Conservation (phyloP, 2,888 invertebrate genomes). For the Thera obeliscata region DNA sequence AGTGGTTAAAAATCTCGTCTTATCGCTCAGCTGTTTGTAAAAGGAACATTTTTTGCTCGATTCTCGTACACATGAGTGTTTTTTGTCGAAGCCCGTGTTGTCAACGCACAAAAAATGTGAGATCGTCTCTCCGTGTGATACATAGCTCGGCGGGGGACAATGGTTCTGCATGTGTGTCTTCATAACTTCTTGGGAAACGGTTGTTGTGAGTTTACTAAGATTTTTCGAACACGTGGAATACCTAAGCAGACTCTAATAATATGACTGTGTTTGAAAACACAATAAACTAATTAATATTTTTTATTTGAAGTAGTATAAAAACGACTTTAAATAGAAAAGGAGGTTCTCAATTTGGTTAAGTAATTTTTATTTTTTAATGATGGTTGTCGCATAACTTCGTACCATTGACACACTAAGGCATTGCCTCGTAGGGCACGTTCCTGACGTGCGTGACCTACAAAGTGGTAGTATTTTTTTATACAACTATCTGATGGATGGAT, state of each 20-base stretch:
- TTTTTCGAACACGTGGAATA: slow-evolving; percentile 26
- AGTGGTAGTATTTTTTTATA: no score
- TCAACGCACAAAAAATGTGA: slow-evolving; percentile 66
- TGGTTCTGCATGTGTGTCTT: slow-evolving; percentile 47
- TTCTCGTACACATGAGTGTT: slow-evolving; percentile 58
- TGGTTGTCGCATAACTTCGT: no score
- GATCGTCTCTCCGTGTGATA: slow-evolving; percentile 64
- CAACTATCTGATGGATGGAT: no score
- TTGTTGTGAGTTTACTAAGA: slow-evolving; percentile 29
- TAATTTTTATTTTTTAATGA: no score
- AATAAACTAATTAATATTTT: no score
- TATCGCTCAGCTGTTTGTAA: slow-evolving; percentile 74
- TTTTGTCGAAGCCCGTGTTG: slow-evolving; percentile 58
- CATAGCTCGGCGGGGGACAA: slow-evolving; percentile 67
- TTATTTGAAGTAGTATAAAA: no score
- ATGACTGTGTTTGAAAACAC: background rate
- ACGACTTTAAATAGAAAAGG: no score
- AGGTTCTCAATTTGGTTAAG: no score
- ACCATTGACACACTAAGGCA: no score
- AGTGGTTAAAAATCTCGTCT: slow-evolving; percentile 44
- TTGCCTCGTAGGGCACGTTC: no score
- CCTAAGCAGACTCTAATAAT: background rate
- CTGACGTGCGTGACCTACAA: no score
- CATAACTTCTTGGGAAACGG: slow-evolving; percentile 22
- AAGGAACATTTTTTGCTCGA: slow-evolving; percentile 59